Evolutionary conservation across 2,888 invertebrate species (phyloP).

Genomic region (Tinea trinotella): DNA sequence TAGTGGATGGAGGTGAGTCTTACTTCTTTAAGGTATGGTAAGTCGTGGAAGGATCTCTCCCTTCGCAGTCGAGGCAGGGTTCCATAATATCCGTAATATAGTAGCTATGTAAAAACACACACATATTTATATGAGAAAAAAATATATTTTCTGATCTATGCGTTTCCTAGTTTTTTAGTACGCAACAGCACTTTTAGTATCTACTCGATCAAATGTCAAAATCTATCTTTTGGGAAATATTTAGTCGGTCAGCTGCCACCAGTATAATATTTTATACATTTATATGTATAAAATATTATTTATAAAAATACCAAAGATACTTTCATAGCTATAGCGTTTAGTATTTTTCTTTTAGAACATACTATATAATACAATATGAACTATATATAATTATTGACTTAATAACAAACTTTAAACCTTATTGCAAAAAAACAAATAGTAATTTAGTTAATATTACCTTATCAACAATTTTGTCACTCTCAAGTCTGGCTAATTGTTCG

Average conservation of each 20-base stretch:
- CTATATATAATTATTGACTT: not conserved
- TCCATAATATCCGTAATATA: constrained; percentile 79
- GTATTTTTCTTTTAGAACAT: not conserved
- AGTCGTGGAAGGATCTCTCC: constrained; percentile 85
- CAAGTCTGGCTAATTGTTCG: constrained; percentile 85
- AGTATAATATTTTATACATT: too few relatives aligned
- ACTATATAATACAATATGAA: not conserved
- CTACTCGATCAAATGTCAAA: too few relatives aligned
- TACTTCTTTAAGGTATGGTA: constrained; percentile 85
- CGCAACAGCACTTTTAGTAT: too few relatives aligned
- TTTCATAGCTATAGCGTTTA: too few relatives aligned
- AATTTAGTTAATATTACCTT: constrained; percentile 69
- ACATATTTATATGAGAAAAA: too few relatives aligned
- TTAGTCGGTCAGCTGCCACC: too few relatives aligned
- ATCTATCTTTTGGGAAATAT: too few relatives aligned
- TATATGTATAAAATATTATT: too few relatives aligned
- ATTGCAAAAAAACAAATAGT: not conserved
- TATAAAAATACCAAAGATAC: too few relatives aligned
- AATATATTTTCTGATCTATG: too few relatives aligned
- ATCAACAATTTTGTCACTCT: constrained; percentile 87
- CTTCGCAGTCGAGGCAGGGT: constrained; percentile 81
- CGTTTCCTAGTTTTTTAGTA: too few relatives aligned
- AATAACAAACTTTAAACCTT: not conserved
- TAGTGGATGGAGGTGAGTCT: constrained; percentile 36
- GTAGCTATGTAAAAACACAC: constrained; percentile 72